These are phyloP conservation scores for Chaetogeoica ovagalla DNA, from an alignment of 2,888 invertebrate genomes.

Conservation along the genomic window DNA sequence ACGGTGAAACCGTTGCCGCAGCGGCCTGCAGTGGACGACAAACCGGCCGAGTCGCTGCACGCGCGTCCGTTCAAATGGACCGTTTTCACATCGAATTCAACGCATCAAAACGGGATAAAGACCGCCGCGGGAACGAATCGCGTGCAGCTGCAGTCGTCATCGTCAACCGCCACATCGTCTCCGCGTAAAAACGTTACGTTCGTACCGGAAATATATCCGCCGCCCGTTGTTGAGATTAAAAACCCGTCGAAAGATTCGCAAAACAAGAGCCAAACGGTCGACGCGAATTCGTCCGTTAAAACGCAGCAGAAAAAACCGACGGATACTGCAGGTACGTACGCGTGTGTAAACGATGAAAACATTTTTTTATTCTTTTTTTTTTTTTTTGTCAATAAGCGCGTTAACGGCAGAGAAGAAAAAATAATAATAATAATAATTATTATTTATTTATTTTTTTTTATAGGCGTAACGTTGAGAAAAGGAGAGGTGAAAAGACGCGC, in stretches of 20 bases:
- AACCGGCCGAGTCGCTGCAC: not conserved
- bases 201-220: not conserved
- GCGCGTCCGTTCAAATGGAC: conserved; percentile 15
- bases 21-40: conserved; percentile 4
- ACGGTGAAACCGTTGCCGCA: conserved; percentile 7
- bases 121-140: not conserved
- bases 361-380: no score
- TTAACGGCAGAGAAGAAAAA: no score
- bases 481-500: conserved; percentile 37
- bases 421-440: no score
- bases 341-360: not conserved
- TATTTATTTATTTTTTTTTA: no score
- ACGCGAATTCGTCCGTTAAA: not conserved
- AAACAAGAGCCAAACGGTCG: conserved; percentile 19
- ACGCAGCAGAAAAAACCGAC: conserved; percentile 16
- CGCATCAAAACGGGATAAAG: conserved; percentile 8
- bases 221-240: conserved; percentile 26
- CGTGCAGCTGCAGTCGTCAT: not conserved
- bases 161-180: not conserved
- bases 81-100: conserved; percentile 27
- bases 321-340: conserved; percentile 5
- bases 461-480: conserved; percentile 43
- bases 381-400: no score
- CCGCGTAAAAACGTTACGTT: not conserved
- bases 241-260: conserved; percentile 21